Evolutionary conservation across 1,140 invertebrate genomes (phyloP).

Genomic region (Anastrepha ludens): DNA sequence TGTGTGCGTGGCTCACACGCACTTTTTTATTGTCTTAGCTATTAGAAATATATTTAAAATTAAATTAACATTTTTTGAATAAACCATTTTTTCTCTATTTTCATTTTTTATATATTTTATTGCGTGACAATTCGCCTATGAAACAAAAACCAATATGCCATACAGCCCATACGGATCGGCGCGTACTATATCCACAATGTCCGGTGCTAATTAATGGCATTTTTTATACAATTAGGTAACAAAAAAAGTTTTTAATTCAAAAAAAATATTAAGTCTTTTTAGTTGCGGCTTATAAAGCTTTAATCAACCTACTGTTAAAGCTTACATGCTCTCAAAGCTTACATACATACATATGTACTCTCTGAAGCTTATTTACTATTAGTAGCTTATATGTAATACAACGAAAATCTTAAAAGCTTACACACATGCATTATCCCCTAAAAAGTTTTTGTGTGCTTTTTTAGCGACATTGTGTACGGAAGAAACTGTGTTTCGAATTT

Average conservation of each 20-base stretch:
- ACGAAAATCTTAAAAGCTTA: not conserved
- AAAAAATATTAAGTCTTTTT: slow-evolving; percentile 8
- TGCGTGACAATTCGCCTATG: slow-evolving; percentile 18
- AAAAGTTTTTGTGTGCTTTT: not conserved
- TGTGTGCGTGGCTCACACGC: not conserved
- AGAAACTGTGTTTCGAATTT: not conserved
- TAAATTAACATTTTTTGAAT: slow-evolving; percentile 38
- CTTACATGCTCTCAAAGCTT: not conserved
- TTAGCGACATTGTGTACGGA: not conserved
- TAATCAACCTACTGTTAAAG: not conserved
- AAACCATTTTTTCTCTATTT: slow-evolving; percentile 33
- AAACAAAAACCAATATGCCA: slow-evolving; percentile 18
- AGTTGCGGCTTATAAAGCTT: slow-evolving; percentile 39
- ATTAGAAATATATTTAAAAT: not conserved
- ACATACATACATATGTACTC: not conserved
- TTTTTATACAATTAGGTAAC: slow-evolving; percentile 74
- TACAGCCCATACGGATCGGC: slow-evolving; percentile 65
- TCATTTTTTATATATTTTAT: slow-evolving; percentile 44
- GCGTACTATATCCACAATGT: slow-evolving; percentile 71
- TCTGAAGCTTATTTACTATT: not conserved
- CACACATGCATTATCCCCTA: not conserved
- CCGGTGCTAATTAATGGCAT: slow-evolving; percentile 73
- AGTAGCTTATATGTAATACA: not conserved
- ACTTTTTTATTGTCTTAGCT: not conserved
- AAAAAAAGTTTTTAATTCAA: slow-evolving; percentile 39